A percentile compares a stretch with the other conserved stretches of the same genome.
These are phyloP conservation scores for Clavelina lepadiformis DNA, from an alignment of 23 tunicate genomes.

Conservation along the genomic window DNA sequence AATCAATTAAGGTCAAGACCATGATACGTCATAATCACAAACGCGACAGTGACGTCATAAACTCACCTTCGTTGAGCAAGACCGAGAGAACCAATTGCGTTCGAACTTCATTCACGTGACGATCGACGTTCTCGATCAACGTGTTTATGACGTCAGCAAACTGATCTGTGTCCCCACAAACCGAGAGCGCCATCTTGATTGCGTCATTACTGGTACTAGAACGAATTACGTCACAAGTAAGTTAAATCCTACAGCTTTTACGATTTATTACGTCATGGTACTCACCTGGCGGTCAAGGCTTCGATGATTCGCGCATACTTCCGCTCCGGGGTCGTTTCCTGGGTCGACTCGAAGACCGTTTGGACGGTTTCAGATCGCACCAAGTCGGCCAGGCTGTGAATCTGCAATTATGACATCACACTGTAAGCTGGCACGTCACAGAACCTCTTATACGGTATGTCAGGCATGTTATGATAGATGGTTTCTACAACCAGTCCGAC, in stretches of 20 bases:
- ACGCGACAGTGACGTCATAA: too few relatives aligned
- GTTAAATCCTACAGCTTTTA: not conserved
- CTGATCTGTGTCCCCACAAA: conserved; percentile 61
- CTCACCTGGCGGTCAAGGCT: conserved; percentile 56
- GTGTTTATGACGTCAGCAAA: conserved; percentile 91
- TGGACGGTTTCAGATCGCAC: conserved; percentile 48
- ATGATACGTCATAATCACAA: too few relatives aligned
- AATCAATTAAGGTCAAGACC: too few relatives aligned
- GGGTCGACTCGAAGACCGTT: conserved; percentile 61
- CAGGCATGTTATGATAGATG: too few relatives aligned
- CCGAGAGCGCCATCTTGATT: conserved; percentile 57
- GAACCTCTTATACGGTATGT: too few relatives aligned
- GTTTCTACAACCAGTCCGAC: too few relatives aligned
- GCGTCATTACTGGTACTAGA: conserved; percentile 76
- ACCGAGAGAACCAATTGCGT: conserved; percentile 82
- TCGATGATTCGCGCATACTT: conserved; percentile 51
- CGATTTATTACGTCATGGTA: not conserved
- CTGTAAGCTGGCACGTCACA: too few relatives aligned
- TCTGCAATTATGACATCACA: conserved; percentile 36
- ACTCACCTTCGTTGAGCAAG: conserved; percentile 71
- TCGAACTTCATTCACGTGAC: conserved; percentile 67
- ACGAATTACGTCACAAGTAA: not conserved
- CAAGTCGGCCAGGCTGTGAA: conserved; percentile 63
- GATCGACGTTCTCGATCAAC: conserved; percentile 60
- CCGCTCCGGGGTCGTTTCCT: conserved; percentile 74